These are phyloP conservation scores for Atractosteus spatula DNA, from an alignment of 2,113 vertebrate genomes.

Conservation along the genomic window DNA sequence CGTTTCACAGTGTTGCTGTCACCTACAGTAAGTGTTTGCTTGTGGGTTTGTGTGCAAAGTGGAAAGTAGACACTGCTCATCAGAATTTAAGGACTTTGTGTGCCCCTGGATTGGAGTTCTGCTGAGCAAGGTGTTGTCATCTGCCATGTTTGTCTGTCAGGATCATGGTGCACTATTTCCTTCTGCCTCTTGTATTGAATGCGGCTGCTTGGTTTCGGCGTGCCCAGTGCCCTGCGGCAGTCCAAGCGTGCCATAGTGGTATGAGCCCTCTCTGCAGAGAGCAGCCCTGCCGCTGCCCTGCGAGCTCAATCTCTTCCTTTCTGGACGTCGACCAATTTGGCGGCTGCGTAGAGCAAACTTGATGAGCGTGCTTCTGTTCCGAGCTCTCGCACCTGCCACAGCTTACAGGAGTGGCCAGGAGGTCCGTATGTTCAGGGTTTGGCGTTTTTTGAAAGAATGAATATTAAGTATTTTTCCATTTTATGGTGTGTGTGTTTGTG, in stretches of 20 bases:
- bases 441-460: constrained; percentile 1
- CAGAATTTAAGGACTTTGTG: not conserved
- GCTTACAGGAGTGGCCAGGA: constrained; percentile 15
- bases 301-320: not conserved
- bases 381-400: constrained; percentile 15
- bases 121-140: not conserved
- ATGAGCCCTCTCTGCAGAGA: not conserved
- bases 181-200: not conserved
- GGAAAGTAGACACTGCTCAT: too few species aligned
- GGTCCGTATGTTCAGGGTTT: constrained; percentile 15
- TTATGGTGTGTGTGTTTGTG: constrained; percentile 1
- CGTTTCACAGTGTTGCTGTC: too few species aligned
- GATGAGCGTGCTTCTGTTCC: not conserved
- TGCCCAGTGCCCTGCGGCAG: not conserved
- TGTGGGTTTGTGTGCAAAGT: too few species aligned
- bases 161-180: not conserved
- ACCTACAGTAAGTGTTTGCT: too few species aligned
- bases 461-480: constrained; percentile 12
- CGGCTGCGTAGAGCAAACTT: not conserved
- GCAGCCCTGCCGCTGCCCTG: not conserved
- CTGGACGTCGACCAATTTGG: constrained; percentile 13
- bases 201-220: not conserved
- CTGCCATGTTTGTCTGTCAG: not conserved
- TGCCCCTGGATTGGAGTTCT: not conserved
- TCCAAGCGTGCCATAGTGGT: constrained; percentile 2